A percentile compares a stretch with the other conserved stretches of the same genome.
Evolutionary conservation across 1,140 invertebrate genomes (phyloP).

Genomic region (Globodera rostochiensis): DNA sequence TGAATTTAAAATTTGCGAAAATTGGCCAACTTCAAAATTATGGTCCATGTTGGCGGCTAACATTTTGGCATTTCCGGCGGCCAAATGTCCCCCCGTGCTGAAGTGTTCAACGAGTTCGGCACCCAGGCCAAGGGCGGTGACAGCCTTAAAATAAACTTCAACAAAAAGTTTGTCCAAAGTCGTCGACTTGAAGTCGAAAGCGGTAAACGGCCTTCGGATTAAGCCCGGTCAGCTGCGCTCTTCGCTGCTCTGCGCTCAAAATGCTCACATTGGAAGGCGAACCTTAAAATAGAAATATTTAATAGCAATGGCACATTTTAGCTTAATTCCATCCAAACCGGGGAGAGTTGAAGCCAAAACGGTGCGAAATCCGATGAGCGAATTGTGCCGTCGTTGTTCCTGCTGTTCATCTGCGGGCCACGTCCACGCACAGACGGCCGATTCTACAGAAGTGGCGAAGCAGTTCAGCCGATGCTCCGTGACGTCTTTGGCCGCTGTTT

Average conservation of each 20-base stretch:
- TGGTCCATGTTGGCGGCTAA: background rate
- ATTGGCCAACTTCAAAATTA: background rate
- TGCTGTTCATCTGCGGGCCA: background rate
- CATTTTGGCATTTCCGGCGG: background rate
- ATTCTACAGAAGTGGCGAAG: background rate
- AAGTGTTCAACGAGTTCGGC: slow-evolving; percentile 29
- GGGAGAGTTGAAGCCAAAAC: slow-evolving; percentile 19
- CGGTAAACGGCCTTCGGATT: slow-evolving; percentile 14
- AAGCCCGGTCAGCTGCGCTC: slow-evolving; percentile 6
- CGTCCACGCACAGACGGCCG: slow-evolving; percentile 29
- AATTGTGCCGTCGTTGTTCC: background rate
- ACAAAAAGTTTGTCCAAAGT: background rate
- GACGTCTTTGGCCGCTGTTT: background rate
- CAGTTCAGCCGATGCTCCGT: slow-evolving; percentile 18
- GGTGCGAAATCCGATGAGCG: slow-evolving; percentile 24
- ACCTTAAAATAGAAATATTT: background rate
- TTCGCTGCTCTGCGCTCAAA: slow-evolving; percentile 13
- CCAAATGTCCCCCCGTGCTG: slow-evolving; percentile 26
- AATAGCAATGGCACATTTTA: no score
- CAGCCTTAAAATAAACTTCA: slow-evolving; percentile 12
- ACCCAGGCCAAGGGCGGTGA: slow-evolving; percentile 30
- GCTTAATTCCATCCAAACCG: background rate
- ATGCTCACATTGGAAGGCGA: slow-evolving; percentile 31
- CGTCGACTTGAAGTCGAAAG: slow-evolving; percentile 12
- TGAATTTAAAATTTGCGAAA: background rate